Percentiles rank a stretch among this genome's conserved stretches.
phyloP scores from a whole-genome alignment of 2,113 vertebrate species.

The Calidris pygmaea region DNA sequence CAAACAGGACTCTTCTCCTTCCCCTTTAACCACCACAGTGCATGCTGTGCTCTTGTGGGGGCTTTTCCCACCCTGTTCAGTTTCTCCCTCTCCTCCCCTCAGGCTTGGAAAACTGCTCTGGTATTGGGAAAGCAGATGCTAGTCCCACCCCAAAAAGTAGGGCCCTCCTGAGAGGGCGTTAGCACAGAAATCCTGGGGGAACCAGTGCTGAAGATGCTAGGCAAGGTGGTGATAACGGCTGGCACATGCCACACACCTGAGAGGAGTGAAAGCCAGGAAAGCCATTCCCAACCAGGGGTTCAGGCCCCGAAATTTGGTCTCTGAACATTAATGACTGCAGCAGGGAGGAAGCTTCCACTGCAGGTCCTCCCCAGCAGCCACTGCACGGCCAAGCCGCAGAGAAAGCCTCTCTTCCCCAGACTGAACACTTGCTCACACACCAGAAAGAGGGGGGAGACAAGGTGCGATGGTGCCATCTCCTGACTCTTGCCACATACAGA shows the following conservation, averaged over 20 bases:
- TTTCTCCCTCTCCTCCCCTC: background rate
- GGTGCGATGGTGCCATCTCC: slow-evolving; percentile 8
- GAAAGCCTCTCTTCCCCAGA: background rate
- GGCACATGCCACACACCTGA: background rate
- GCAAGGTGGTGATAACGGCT: background rate
- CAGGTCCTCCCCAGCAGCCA: background rate
- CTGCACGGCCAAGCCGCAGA: rapidly evolving
- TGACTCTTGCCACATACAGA: background rate
- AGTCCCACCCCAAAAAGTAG: rapidly evolving
- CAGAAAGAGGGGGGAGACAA: background rate
- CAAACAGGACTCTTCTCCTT: rapidly evolving
- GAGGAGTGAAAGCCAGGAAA: background rate
- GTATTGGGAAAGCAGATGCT: background rate
- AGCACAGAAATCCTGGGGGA: background rate
- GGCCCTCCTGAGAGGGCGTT: rapidly evolving
- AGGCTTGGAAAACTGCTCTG: background rate
- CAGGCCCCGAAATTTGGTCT: background rate
- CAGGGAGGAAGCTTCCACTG: background rate
- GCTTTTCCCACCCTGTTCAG: background rate
- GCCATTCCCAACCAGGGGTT: background rate
- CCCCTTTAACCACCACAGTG: rapidly evolving
- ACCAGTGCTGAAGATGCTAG: rapidly evolving
- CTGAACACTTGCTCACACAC: background rate
- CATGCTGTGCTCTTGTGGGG: background rate
- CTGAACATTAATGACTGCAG: background rate